Evolutionary conservation across 1,140 invertebrate species (phyloP).

Genomic region (Reticulitermes speratus): DNA sequence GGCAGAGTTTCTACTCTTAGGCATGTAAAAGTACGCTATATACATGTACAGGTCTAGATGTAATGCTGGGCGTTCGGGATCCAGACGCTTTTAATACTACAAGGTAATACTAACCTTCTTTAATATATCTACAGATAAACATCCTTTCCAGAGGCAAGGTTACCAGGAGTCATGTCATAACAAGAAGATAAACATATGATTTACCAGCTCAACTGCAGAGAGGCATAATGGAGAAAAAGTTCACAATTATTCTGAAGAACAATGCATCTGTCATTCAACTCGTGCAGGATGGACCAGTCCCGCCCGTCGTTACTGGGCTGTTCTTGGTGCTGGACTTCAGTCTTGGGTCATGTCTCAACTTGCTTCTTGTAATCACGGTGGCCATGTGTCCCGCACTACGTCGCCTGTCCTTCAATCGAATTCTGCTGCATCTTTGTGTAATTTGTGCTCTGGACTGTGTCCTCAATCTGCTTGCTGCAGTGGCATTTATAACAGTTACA

Average conservation of each 20-base stretch:
- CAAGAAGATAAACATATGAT: neutral
- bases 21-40: no score
- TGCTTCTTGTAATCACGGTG: neutral
- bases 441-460: constrained; percentile 24
- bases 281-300: neutral
- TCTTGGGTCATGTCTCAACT: constrained; percentile 27
- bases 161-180: neutral
- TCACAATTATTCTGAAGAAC: constrained; percentile 9
- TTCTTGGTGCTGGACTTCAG: constrained; percentile 23
- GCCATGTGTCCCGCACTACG: neutral
- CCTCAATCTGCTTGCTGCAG: constrained; percentile 20
- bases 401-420: neutral
- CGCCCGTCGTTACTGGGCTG: constrained; percentile 10
- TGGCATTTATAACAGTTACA: constrained; percentile 17
- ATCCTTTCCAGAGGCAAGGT: neutral
- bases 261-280: neutral
- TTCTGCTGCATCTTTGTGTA: constrained; percentile 23
- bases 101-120: neutral
- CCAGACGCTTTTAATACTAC: no score
- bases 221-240: neutral
- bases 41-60: no score
- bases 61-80: no score
- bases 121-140: neutral
- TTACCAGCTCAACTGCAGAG: neutral
- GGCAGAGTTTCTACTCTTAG: no score